Conservation (phyloP, 2,113 vertebrate genomes). For the Nothobranchius furzeri region DNA sequence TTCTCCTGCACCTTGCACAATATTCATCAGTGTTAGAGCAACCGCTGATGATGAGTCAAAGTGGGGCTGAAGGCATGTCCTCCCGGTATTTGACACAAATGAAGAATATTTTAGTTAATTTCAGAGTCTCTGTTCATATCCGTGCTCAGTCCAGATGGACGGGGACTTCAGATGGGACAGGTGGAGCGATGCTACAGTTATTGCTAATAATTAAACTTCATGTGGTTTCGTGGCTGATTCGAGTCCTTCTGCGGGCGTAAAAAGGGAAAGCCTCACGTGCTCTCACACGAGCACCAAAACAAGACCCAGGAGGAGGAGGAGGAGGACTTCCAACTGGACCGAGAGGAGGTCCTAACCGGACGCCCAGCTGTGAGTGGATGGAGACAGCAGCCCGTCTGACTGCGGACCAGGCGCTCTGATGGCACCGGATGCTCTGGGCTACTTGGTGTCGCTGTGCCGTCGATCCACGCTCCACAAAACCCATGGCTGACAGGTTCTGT, state of each 20-base stretch:
- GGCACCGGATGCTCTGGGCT: conserved; percentile 62
- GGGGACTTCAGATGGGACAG: conserved; percentile 46
- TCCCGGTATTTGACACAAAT: conserved; percentile 44
- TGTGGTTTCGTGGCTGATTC: conserved; percentile 78
- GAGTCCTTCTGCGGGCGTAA: conserved; percentile 74
- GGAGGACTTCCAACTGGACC: conserved; percentile 8
- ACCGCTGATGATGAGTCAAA: not conserved
- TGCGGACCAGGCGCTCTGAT: conserved; percentile 11
- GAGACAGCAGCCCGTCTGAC: no score
- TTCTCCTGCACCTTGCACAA: conserved; percentile 18
- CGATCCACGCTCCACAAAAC: conserved; percentile 53
- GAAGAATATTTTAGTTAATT: conserved; percentile 1
- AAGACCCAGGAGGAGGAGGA: conserved; percentile 42
- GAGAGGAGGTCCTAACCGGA: conserved; percentile 31
- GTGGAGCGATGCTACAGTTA: conserved; percentile 90
- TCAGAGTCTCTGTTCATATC: conserved; percentile 44
- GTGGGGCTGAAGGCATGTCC: conserved; percentile 41
- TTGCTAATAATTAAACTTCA: conserved; percentile 82
- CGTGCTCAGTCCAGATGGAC: conserved; percentile 15
- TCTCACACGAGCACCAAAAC: conserved; percentile 50
- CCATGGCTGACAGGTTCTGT: conserved; percentile 59
- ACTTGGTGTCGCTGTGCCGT: conserved; percentile 71
- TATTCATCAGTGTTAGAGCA: conserved; percentile 7
- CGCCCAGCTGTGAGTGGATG: no score
- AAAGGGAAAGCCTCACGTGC: conserved; percentile 80